Conservation (phyloP, 2,888 invertebrate species). For the Metallyticus violacea region DNA sequence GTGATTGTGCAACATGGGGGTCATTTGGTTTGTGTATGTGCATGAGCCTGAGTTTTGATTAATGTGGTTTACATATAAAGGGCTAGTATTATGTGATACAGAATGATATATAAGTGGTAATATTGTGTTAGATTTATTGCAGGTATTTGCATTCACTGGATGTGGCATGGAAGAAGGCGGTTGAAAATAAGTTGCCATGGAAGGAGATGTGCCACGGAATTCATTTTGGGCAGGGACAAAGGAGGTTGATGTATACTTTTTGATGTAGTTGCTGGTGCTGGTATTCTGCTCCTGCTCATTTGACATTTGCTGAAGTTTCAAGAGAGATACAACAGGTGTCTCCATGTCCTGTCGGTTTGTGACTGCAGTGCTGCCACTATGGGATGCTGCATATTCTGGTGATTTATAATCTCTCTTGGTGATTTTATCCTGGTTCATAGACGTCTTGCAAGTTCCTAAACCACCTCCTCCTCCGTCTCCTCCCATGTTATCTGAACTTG, state of each 20-base stretch:
- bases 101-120: neutral
- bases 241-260: neutral
- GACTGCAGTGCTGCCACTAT: neutral
- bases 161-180: neutral
- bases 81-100: neutral
- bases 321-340: conserved; percentile 17
- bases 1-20: neutral
- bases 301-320: conserved; percentile 5
- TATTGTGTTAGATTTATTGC: neutral
- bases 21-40: neutral
- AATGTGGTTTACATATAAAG: neutral
- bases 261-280: neutral
- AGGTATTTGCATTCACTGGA: neutral
- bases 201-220: neutral
- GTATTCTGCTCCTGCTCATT: neutral
- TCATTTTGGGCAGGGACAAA: neutral
- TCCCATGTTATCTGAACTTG: conserved; percentile 13
- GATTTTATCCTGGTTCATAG: neutral
- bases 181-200: neutral
- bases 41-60: neutral
- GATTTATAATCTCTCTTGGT: neutral
- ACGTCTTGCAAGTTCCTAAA: too few relatives aligned
- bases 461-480: neutral
- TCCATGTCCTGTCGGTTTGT: neutral
- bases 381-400: neutral